Evolutionary conservation across 2,113 vertebrate genomes (phyloP), one percentile per base, ranked within the genome.

Genomic region (Phylloscopus trochilus): DNA sequence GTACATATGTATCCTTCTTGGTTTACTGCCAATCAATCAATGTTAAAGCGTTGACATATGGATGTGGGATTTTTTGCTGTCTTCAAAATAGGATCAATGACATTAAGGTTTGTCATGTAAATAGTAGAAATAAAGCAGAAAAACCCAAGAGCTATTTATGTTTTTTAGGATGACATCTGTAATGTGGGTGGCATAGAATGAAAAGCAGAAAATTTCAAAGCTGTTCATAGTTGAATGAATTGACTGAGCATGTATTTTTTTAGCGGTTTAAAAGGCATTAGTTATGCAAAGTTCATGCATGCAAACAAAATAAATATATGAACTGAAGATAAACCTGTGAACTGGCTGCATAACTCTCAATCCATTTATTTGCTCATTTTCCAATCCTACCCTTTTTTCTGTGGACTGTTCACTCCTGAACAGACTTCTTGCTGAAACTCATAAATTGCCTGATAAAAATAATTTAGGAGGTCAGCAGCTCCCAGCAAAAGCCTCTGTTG

Each of bases 151-250:
- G 73, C 56, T 85, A 92, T 81, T 67, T 87, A 49, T 87, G 94
- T 52, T 28, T n/a, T 92, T 94, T 80, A 72, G 87, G 59, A 74
- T 91, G 97, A 87, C 96, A 97, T 97, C 94, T 97, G 94, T 85
- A 83, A 60, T 26, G 96, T 97, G 95, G 95, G 96, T 70, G 93
- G 93, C 73, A 68, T 22, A 83, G 81, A 95, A 75, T 90, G 87
- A 92, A 59, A 95, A 87, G 94, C 11, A 87, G 97, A 97, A 96
- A 93, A 72, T 84, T 88, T 94, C 68, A 53, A 31, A 92, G 70
- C 83, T 91, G 88, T 97, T 85, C 67, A 27, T 7, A 59, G 53
- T 53, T 83, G 86, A 92, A 96, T 96, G 88, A 95, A 92, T 92
- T 89, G 87, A 93, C 87, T 60, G 62, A 95, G 79, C 43, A 56